A percentile compares a stretch with the other conserved stretches of the same genome.
Conservation (phyloP, 2,888 invertebrate genomes). For the Macropis europaea region DNA sequence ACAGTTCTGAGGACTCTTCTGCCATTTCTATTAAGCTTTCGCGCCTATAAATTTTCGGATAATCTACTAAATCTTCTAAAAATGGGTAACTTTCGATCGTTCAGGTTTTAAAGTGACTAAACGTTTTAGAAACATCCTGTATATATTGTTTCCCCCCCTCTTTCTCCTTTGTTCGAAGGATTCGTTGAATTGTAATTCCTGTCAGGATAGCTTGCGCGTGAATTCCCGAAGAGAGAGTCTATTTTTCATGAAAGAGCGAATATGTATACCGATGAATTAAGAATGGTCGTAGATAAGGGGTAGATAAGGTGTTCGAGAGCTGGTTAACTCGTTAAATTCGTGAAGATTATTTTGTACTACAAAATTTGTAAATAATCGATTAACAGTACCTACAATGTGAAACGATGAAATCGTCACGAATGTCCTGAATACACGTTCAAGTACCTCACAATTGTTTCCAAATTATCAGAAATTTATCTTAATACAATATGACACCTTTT, state of each 20-base stretch:
- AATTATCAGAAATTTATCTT: no score
- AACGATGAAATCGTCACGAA: slow-evolving; percentile 7
- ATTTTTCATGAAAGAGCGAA: slow-evolving; percentile 46
- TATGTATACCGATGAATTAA: slow-evolving; percentile 27
- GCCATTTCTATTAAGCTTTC: no score
- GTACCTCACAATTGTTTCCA: no score
- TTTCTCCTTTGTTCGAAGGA: not conserved
- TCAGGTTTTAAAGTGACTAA: no score
- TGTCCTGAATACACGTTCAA: slow-evolving; percentile 12
- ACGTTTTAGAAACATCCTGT: no score
- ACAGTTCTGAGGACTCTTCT: no score
- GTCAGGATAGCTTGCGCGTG: not conserved
- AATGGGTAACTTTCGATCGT: no score
- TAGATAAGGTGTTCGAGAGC: slow-evolving; percentile 4
- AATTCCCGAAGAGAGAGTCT: slow-evolving; percentile 26
- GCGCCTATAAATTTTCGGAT: no score
- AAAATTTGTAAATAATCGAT: slow-evolving; percentile 50
- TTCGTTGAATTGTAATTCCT: slow-evolving; percentile 18
- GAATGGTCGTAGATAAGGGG: slow-evolving; percentile 19
- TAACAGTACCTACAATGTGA: slow-evolving; percentile 4
- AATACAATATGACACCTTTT: no score
- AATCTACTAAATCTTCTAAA: no score
- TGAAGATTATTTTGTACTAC: slow-evolving; percentile 53
- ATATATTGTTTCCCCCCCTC: not conserved
- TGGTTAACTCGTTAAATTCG: slow-evolving; percentile 37